Evolutionary conservation across 2,113 vertebrate genomes (phyloP).

Genomic region (Corapipo altera): DNA sequence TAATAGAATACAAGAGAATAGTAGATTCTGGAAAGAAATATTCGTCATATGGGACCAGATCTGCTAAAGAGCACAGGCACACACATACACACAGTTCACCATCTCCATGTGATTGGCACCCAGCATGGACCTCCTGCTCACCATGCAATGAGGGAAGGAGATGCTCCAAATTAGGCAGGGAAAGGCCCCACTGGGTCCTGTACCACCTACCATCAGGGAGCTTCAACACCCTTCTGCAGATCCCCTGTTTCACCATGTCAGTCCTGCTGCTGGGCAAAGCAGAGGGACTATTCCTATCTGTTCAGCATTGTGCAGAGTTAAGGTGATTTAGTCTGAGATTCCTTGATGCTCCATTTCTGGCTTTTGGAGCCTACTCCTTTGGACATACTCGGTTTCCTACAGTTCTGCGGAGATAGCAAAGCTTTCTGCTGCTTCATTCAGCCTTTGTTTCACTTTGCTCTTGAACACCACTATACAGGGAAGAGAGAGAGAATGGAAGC

Average conservation of each 20-base stretch:
- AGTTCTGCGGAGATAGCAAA: background rate
- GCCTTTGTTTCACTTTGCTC: background rate
- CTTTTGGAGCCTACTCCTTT: background rate
- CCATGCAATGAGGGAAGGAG: background rate
- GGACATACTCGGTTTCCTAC: background rate
- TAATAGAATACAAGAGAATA: background rate
- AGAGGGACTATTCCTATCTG: background rate
- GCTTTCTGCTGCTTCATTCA: background rate
- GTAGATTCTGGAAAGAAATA: background rate
- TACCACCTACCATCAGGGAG: background rate
- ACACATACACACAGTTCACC: background rate
- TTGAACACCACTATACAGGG: background rate
- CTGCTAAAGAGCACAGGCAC: background rate
- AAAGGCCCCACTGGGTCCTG: background rate
- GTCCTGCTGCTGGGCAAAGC: background rate
- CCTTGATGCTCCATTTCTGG: background rate
- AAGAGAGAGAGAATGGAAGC: background rate
- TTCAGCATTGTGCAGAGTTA: background rate
- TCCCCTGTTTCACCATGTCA: background rate
- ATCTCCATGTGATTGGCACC: background rate
- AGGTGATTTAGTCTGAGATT: background rate
- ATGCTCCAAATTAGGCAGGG: background rate
- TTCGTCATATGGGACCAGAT: background rate
- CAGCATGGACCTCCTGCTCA: background rate
- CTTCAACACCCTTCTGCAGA: background rate